Evolutionary conservation across 2,113 vertebrate genomes (phyloP).

Genomic region (Megaceryle maxima): DNA sequence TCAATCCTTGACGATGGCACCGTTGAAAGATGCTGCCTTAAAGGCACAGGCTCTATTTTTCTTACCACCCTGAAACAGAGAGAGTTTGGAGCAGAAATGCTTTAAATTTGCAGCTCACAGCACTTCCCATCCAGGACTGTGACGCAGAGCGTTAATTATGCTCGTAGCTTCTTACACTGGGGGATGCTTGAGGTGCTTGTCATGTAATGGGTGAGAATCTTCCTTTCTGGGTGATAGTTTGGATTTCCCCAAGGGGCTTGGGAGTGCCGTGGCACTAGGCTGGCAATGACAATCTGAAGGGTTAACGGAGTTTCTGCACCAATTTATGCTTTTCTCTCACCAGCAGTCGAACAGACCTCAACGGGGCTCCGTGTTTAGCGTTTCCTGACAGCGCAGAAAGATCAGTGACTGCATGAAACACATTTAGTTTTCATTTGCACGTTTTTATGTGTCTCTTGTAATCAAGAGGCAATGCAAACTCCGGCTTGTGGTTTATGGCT

Average conservation of each 20-base stretch:
- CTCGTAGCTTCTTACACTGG: neutral
- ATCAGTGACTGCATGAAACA: constrained; percentile 2
- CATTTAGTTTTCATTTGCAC: constrained; percentile 22
- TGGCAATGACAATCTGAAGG: neutral
- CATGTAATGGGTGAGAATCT: neutral
- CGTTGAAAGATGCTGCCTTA: constrained; percentile 28
- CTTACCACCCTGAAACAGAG: neutral
- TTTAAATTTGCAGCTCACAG: constrained; percentile 10
- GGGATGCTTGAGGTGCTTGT: neutral
- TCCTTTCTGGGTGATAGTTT: neutral
- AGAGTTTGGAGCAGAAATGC: neutral
- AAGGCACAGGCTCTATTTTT: constrained; percentile 23
- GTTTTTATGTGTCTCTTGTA: constrained; percentile 3
- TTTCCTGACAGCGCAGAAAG: neutral
- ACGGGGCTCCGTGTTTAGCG: neutral
- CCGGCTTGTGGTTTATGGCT: constrained; percentile 34
- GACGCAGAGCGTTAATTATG: neutral
- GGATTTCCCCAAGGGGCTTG: neutral
- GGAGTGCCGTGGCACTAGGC: neutral
- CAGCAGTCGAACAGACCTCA: accelerated
- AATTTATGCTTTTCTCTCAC: neutral
- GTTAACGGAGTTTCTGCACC: neutral
- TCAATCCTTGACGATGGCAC: constrained; percentile 1
- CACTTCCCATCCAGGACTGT: neutral
- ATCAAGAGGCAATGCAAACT: constrained; percentile 1